Evolutionary conservation across 2,113 vertebrate species (phyloP).

Genomic region (Aramus guarauna): DNA sequence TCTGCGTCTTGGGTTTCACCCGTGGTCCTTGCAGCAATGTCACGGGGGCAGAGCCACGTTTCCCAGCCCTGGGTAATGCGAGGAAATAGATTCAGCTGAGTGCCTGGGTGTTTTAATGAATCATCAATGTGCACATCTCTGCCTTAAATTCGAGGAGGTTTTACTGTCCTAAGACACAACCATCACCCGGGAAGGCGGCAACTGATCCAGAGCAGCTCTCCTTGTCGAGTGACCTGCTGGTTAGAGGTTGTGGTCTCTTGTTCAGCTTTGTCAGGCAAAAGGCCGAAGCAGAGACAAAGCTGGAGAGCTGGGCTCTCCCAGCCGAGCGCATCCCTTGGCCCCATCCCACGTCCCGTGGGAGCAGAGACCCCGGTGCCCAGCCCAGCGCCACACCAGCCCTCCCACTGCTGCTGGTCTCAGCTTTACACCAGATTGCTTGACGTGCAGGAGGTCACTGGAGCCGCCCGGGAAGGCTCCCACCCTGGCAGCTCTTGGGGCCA

Average conservation of each 20-base stretch:
- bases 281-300: neutral
- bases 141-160: neutral
- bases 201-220: neutral
- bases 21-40: conserved; percentile 1
- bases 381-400: neutral
- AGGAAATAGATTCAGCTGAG: neutral
- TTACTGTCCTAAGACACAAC: neutral
- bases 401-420: neutral
- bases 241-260: neutral
- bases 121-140: neutral
- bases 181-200: neutral
- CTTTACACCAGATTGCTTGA: neutral
- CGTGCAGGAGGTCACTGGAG: neutral
- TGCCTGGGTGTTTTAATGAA: neutral
- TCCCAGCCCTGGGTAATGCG: neutral
- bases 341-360: accelerated
- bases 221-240: neutral
- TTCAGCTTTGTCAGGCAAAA: neutral
- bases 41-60: neutral
- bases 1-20: neutral
- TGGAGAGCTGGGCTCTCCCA: neutral
- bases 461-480: neutral
- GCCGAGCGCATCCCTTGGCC: accelerated
- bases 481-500: accelerated
- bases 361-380: neutral